phyloP scores from a whole-genome alignment of 2,113 vertebrate genomes.

The Rhegmatorhina hoffmannsi region DNA sequence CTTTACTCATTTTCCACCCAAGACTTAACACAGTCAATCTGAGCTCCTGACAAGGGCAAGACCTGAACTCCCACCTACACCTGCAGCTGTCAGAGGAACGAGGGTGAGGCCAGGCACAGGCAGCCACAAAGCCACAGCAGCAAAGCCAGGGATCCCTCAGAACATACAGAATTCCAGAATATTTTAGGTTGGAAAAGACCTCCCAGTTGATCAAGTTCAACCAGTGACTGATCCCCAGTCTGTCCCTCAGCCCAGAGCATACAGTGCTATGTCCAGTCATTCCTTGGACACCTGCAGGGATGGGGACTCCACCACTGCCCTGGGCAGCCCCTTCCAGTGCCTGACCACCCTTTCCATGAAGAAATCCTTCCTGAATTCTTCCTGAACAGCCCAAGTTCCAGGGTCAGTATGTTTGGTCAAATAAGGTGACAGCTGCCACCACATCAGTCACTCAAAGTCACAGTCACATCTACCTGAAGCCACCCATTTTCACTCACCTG shows the following conservation, averaged over 20 bases:
- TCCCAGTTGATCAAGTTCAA: not conserved
- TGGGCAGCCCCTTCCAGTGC: not conserved
- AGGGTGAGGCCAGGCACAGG: not conserved
- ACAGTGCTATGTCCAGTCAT: fast-evolving
- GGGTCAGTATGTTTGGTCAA: fast-evolving
- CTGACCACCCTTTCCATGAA: not conserved
- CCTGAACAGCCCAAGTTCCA: not conserved
- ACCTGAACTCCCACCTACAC: fast-evolving
- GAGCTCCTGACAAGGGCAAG: not conserved
- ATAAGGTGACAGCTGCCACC: not conserved
- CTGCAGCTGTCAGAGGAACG: not conserved
- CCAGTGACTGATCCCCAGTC: not conserved
- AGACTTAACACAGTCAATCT: not conserved
- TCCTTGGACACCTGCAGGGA: not conserved
- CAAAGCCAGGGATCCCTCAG: not conserved
- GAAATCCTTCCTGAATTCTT: not conserved
- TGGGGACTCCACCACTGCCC: not conserved
- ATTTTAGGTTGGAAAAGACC: not conserved
- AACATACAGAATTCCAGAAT: not conserved
- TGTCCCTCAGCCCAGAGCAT: not conserved
- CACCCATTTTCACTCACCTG: not conserved
- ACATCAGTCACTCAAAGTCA: not conserved
- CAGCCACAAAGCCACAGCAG: not conserved
- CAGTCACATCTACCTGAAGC: not conserved
- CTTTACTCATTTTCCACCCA: not conserved